phyloP scores from a whole-genome alignment of 2,888 invertebrate species.

The Agrochola circellaris region DNA sequence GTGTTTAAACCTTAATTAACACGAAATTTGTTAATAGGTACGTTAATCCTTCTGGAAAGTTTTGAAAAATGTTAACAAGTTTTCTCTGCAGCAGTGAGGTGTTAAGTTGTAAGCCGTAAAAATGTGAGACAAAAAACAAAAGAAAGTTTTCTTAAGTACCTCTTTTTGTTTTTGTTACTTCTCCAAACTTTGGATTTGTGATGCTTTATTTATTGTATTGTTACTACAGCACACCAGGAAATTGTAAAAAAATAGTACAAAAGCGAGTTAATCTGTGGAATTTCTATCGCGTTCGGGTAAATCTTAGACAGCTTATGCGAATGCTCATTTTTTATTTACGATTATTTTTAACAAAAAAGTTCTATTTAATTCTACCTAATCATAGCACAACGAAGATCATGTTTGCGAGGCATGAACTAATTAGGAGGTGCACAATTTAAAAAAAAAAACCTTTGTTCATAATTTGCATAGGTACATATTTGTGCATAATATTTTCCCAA shows the following conservation, averaged over 20 bases:
- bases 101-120: constrained; percentile 6
- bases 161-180: background rate
- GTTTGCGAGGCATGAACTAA: background rate
- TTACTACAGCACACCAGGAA: background rate
- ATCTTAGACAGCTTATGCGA: background rate
- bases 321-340: background rate
- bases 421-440: too few species aligned
- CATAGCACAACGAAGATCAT: background rate
- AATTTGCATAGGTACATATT: too few species aligned
- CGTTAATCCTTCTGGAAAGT: background rate
- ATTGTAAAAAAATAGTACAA: constrained; percentile 16
- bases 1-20: constrained; percentile 7
- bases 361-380: background rate
- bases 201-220: constrained; percentile 19
- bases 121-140: constrained; percentile 11
- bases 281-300: constrained; percentile 17
- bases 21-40: background rate
- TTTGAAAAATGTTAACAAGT: background rate
- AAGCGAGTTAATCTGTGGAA: constrained; percentile 30
- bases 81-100: background rate
- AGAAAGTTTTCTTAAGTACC: background rate
- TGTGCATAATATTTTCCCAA: too few species aligned
- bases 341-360: background rate
- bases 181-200: constrained; percentile 15
- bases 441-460: too few species aligned